Conservation (phyloP, 2,113 vertebrate species). For the Psittacula cyanocephala region DNA sequence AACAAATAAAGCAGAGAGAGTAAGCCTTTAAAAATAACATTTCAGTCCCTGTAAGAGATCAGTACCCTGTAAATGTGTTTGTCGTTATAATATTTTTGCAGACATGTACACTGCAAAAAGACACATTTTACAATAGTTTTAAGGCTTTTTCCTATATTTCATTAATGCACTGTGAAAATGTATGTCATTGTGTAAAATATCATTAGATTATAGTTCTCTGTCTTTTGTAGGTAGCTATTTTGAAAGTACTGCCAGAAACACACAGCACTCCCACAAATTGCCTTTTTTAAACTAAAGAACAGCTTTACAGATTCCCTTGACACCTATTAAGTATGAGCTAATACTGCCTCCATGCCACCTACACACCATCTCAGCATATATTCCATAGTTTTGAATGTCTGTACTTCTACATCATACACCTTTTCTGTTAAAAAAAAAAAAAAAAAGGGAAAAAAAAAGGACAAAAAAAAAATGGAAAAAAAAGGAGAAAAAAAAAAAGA, state of each 20-base stretch:
- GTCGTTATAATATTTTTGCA: not conserved
- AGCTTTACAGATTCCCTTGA: conserved; percentile 43
- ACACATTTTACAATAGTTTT: conserved; percentile 2
- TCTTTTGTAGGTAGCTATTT: conserved; percentile 53
- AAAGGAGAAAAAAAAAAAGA: not conserved
- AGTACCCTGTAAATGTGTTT: not conserved
- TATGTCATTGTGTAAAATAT: conserved; percentile 47
- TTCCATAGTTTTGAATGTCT: conserved; percentile 53
- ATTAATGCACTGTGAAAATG: conserved; percentile 49
- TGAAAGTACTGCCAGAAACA: conserved; percentile 65
- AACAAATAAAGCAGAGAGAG: not conserved
- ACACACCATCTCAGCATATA: conserved; percentile 4
- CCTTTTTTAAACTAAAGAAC: conserved; percentile 58
- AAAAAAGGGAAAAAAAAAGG: no score
- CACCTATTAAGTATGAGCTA: conserved; percentile 59
- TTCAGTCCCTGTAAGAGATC: not conserved
- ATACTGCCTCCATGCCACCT: conserved; percentile 60
- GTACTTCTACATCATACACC: conserved; percentile 54
- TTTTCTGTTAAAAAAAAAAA: not conserved
- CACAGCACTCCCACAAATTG: conserved; percentile 55
- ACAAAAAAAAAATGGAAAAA: not conserved
- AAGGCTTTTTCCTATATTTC: conserved; percentile 34
- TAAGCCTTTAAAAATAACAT: not conserved
- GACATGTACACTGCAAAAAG: not conserved
- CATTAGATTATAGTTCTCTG: conserved; percentile 57